Evolutionary conservation across 1,140 invertebrate genomes (phyloP).

Genomic region (Drosophila hydei): DNA sequence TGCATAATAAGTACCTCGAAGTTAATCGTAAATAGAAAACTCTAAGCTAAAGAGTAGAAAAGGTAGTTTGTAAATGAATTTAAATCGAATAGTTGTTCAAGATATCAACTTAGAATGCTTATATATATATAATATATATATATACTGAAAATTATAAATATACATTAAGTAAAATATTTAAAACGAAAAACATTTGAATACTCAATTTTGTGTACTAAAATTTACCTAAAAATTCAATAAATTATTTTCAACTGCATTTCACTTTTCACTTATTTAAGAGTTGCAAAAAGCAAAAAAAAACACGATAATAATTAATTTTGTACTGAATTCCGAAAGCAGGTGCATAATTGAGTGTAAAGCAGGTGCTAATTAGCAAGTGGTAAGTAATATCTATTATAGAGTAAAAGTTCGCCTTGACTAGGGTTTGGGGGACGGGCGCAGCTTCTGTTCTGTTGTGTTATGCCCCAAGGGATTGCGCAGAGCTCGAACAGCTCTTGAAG

Average conservation of each 20-base stretch:
- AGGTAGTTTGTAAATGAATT: no score
- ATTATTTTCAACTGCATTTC: background rate
- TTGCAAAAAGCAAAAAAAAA: background rate
- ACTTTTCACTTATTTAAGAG: background rate
- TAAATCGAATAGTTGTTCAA: no score
- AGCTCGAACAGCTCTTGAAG: conserved; percentile 10
- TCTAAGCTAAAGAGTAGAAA: no score
- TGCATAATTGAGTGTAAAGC: conserved; percentile 9
- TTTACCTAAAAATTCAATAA: background rate
- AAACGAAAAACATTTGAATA: no score
- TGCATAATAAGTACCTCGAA: no score
- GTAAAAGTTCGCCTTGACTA: background rate
- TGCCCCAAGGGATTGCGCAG: background rate
- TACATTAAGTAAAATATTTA: no score
- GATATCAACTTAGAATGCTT: no score
- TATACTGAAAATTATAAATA: no score
- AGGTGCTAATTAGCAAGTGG: conserved; percentile 23
- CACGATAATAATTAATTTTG: background rate
- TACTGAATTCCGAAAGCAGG: background rate
- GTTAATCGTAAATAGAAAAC: no score
- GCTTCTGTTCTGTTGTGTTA: background rate
- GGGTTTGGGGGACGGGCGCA: background rate
- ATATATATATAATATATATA: no score
- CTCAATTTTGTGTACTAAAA: no score
- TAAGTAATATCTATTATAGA: conserved; percentile 21